Evolutionary conservation across 2,113 vertebrate species (phyloP).

Genomic region (Cephalopholis sonnerati): DNA sequence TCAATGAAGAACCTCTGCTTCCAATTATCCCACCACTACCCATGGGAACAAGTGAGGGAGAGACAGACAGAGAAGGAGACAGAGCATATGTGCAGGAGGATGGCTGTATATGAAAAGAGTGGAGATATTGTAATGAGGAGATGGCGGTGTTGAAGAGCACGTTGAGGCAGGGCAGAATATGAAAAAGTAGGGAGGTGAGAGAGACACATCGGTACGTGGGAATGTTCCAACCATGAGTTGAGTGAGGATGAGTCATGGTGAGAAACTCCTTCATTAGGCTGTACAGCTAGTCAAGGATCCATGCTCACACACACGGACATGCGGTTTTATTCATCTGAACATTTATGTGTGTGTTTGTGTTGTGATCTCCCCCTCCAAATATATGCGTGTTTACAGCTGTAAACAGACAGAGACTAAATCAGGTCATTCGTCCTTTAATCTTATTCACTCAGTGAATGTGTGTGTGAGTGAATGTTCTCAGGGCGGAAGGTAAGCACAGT

Average conservation of each 20-base stretch:
- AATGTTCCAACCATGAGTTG: constrained; percentile 13
- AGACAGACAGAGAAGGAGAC: constrained; percentile 28
- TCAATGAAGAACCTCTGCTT: constrained; percentile 81
- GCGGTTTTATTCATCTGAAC: constrained; percentile 10
- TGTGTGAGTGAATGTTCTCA: constrained; percentile 13
- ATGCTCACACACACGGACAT: background rate
- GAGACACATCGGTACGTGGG: constrained; percentile 16
- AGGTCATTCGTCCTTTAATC: constrained; percentile 68
- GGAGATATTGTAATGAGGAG: constrained; percentile 46
- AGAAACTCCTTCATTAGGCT: constrained; percentile 55
- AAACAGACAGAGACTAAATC: constrained; percentile 69
- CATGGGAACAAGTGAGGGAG: constrained; percentile 50
- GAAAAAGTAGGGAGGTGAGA: constrained; percentile 30
- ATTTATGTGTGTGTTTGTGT: constrained; percentile 4
- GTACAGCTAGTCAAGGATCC: constrained; percentile 27
- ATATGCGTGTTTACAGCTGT: constrained; percentile 50
- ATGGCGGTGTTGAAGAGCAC: constrained; percentile 7
- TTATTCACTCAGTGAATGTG: constrained; percentile 25
- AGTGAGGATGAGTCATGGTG: constrained; percentile 50
- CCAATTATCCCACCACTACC: constrained; percentile 76
- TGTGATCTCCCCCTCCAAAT: constrained; percentile 33
- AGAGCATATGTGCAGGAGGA: constrained; percentile 34
- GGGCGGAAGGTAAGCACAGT: constrained; percentile 65
- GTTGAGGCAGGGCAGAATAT: constrained; percentile 10
- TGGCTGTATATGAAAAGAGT: background rate